Conservation (phyloP, 2,888 invertebrate genomes). For the Brachylomia viminalis region DNA sequence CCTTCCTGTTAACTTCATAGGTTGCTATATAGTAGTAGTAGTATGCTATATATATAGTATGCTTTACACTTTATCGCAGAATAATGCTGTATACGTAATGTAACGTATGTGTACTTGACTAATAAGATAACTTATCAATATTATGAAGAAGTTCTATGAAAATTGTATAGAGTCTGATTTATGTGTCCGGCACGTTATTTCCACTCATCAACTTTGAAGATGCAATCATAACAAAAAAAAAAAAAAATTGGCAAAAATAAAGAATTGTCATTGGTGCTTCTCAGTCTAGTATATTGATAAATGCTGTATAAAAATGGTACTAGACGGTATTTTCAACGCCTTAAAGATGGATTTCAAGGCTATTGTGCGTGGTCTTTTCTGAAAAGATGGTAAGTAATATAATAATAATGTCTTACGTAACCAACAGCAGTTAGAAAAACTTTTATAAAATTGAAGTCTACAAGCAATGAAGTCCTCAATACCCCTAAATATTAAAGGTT, state of each 20-base stretch:
- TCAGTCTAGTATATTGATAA: not conserved
- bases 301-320: not conserved
- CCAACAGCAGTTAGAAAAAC: too few species aligned
- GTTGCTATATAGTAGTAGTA: too few species aligned
- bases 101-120: too few species aligned
- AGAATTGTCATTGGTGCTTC: not conserved
- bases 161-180: not conserved
- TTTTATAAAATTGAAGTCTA: too few species aligned
- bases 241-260: not conserved
- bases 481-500: not conserved
- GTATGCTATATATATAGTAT: too few species aligned
- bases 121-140: not conserved
- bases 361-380: not conserved
- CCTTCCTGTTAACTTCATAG: slow-evolving; percentile 33
- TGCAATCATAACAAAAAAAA: not conserved
- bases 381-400: not conserved
- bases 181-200: not conserved
- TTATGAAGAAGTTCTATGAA: not conserved
- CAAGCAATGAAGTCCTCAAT: not conserved
- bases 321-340: not conserved
- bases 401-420: too few species aligned
- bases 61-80: slow-evolving; percentile 12
- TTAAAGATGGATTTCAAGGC: not conserved
- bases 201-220: not conserved
- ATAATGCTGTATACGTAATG: slow-evolving; percentile 11